Base-by-base conservation (phyloP, 2,888 invertebrate species). In the Eupithecia pulchellata region DNA sequence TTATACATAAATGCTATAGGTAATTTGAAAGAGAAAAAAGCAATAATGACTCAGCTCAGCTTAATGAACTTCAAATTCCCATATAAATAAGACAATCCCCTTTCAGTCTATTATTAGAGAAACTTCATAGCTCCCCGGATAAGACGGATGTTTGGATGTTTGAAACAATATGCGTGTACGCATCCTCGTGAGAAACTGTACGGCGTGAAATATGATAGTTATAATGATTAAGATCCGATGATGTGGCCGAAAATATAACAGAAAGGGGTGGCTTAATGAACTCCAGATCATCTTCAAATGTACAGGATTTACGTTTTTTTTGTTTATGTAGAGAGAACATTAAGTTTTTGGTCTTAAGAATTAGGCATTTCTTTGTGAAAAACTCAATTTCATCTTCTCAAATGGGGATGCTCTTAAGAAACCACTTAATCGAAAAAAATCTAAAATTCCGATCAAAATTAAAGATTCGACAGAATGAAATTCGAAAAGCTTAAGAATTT, bases 101-200 rank as follows among this genome's bases (percentile, higher is more conserved):
- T 63, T 36, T 34, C 17, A 63, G 63, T 72, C 64, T 69, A 69
- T 27, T 69, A 66, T 64, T 72, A 72, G 34, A 52, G 30, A n/a
- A 47, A 20, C 20, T 60, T 60, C 29, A 55, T 52, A 66, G 39
- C 68, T 58, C 72, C 61, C 63, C 65, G 58, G 36, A 64, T 42
- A 34, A 64, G 52, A 75, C 72, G 76, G 60, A 60, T 60, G 60
- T 60, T 29, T 57, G 60, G 29, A 32, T 60, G 32, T 71, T 73
- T 74, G 74, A 66, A 76, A 73, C 71, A 76, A 68, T 61, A 70
- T 67, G 63, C 60, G 68, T n/a, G 11, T 17, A 52, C n/a, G 32
- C 65, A 73, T 67, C 69, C 66, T 74, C 71, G 76, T 76, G 77
- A 65, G 77, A 77, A 77, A 66, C 73, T 72, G 61, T 47, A 25